Percentiles rank a stretch among this genome's conserved stretches.
These are phyloP conservation scores for Drosophila insularis DNA, from an alignment of 1,140 invertebrate genomes.

Conservation along the genomic window DNA sequence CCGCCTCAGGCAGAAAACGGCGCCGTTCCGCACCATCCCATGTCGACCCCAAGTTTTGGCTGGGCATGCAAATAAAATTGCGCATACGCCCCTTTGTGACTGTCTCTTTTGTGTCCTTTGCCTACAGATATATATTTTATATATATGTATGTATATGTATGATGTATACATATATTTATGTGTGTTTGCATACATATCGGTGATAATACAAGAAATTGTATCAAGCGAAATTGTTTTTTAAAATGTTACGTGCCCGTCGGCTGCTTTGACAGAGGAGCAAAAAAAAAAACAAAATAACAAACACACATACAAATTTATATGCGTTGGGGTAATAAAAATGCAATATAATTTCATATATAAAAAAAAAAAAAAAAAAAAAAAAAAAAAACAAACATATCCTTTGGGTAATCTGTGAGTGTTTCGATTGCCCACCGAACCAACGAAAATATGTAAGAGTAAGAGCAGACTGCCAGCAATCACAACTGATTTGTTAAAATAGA, in stretches of 20 bases:
- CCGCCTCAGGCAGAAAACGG: conserved; percentile 57
- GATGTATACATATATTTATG: conserved; percentile 6
- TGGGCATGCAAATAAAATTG: conserved; percentile 71
- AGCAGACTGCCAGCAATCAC: background rate
- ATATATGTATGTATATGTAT: conserved; percentile 8
- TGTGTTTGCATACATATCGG: conserved; percentile 67
- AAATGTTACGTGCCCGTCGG: conserved; percentile 72
- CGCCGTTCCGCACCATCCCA: conserved; percentile 15
- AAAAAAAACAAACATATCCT: conserved; percentile 40
- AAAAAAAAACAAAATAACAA: conserved; percentile 16
- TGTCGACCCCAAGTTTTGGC: background rate
- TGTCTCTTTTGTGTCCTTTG: conserved; percentile 13
- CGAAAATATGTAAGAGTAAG: background rate
- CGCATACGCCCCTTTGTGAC: conserved; percentile 64
- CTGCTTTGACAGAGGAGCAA: conserved; percentile 49
- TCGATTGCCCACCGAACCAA: conserved; percentile 36
- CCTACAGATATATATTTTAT: conserved; percentile 5
- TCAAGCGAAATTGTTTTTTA: conserved; percentile 76
- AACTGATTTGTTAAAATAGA: conserved; percentile 1
- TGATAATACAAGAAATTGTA: conserved; percentile 77
- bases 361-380: conserved; percentile 42
- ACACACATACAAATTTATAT: conserved; percentile 21
- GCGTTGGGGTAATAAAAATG: conserved; percentile 72
- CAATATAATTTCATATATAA: conserved; percentile 71
- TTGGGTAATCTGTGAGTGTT: conserved; percentile 52